These are phyloP conservation scores for Pogonomyrmex californicus DNA, from an alignment of 1,140 invertebrate species.

Conservation along the genomic window DNA sequence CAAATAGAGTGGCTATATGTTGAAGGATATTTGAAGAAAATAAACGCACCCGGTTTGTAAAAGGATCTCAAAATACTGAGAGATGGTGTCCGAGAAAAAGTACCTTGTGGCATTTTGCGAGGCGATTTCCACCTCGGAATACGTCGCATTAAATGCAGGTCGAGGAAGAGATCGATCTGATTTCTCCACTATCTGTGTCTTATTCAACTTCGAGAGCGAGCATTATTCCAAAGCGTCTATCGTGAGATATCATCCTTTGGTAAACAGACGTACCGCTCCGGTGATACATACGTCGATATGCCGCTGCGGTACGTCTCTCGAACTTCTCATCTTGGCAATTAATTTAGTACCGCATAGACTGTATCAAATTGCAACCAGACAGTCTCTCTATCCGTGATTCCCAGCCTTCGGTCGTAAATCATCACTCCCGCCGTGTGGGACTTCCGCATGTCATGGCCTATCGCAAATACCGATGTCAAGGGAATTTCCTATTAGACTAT, in stretches of 20 bases:
- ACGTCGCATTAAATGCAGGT: background rate
- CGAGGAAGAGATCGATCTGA: conserved; percentile 1
- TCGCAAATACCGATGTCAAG: conserved; percentile 76
- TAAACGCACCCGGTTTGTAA: background rate
- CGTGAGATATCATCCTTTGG: conserved; percentile 21
- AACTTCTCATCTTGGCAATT: conserved; percentile 76
- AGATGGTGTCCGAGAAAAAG: conserved; percentile 13
- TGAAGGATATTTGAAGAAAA: background rate
- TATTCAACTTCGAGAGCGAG: conserved; percentile 2
- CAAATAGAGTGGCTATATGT: background rate
- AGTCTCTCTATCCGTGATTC: conserved; percentile 65
- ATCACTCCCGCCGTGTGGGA: conserved; percentile 73
- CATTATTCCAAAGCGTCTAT: background rate
- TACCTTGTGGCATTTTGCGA: background rate
- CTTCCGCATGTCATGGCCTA: conserved; percentile 72
- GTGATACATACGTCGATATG: conserved; percentile 42
- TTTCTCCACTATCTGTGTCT: background rate
- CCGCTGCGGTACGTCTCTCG: conserved; percentile 20
- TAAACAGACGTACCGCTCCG: conserved; percentile 26
- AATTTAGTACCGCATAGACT: conserved; percentile 72
- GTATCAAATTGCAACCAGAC: conserved; percentile 72
- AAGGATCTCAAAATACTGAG: background rate
- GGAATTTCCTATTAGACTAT: conserved; percentile 77
- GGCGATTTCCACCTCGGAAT: conserved; percentile 9
- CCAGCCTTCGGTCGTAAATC: conserved; percentile 70